A percentile compares a stretch with the other conserved stretches of the same genome.
Conservation (phyloP, 2,888 invertebrate genomes). For the Eretmocerus hayati region DNA sequence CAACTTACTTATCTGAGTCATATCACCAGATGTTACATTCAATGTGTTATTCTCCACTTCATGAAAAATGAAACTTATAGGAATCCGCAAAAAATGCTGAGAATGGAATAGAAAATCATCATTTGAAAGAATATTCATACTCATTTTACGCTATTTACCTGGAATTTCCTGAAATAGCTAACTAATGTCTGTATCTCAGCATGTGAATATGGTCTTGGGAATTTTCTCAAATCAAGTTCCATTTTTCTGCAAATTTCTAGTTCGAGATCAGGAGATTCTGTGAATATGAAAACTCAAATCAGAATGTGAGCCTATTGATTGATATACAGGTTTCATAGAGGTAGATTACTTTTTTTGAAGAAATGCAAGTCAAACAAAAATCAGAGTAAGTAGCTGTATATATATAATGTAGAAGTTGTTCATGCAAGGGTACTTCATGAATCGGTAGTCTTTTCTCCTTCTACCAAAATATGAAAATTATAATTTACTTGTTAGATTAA, state of each 20-base stretch:
- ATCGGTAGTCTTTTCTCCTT: too few relatives aligned
- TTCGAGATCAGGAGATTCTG: slow-evolving; percentile 26
- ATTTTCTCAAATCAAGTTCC: slow-evolving; percentile 26
- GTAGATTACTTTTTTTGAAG: too few relatives aligned
- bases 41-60: slow-evolving; percentile 27
- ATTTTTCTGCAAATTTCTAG: slow-evolving; percentile 32
- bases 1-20: slow-evolving; percentile 27
- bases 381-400: too few relatives aligned
- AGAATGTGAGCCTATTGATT: background rate
- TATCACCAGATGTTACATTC: slow-evolving; percentile 12
- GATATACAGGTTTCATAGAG: slow-evolving; percentile 1
- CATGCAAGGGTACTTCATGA: too few relatives aligned
- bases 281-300: slow-evolving; percentile 1
- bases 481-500: too few relatives aligned
- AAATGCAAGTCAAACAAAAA: too few relatives aligned
- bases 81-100: slow-evolving; percentile 32
- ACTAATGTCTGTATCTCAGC: slow-evolving; percentile 27
- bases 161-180: slow-evolving; percentile 28
- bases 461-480: too few relatives aligned
- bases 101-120: slow-evolving; percentile 21
- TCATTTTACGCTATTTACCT: slow-evolving; percentile 22
- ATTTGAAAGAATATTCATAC: too few relatives aligned
- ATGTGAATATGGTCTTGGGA: slow-evolving; percentile 28
- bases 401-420: too few relatives aligned
- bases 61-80: slow-evolving; percentile 32